Conservation (phyloP, 2,888 invertebrate genomes). For the Epinotia ramella region DNA sequence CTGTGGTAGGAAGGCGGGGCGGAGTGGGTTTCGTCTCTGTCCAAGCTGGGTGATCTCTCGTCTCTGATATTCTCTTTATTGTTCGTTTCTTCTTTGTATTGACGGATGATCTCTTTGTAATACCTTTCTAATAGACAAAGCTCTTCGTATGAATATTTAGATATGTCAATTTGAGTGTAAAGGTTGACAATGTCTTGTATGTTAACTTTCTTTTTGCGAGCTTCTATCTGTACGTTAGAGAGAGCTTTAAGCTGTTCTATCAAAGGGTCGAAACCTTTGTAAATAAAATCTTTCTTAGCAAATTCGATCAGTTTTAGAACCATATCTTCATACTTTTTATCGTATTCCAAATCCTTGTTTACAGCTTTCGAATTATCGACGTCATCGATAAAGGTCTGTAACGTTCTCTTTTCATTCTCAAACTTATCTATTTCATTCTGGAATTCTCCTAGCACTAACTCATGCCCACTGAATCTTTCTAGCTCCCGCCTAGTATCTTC, state of each 20-base stretch:
- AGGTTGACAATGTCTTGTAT: constrained; percentile 76
- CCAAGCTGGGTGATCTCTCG: constrained; percentile 52
- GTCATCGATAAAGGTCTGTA: constrained; percentile 76
- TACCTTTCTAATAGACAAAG: constrained; percentile 77
- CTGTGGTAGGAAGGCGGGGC: constrained; percentile 61
- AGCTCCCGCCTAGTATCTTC: constrained; percentile 77
- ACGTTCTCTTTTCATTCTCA: constrained; percentile 71
- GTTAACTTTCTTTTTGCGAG: constrained; percentile 67
- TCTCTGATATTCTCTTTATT: constrained; percentile 67
- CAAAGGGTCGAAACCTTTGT: constrained; percentile 80
- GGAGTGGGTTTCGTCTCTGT: constrained; percentile 54
- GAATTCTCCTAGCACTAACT: constrained; percentile 74
- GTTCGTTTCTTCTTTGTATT: constrained; percentile 64
- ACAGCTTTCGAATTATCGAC: constrained; percentile 74
- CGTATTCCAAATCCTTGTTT: constrained; percentile 74
- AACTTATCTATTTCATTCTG: constrained; percentile 69
- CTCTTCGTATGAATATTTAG: constrained; percentile 78
- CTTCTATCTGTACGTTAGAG: constrained; percentile 70
- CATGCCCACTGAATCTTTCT: constrained; percentile 78
- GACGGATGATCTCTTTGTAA: constrained; percentile 78
- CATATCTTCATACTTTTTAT: constrained; percentile 80
- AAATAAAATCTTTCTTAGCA: constrained; percentile 79
- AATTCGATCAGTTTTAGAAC: constrained; percentile 78
- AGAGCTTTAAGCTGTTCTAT: constrained; percentile 75
- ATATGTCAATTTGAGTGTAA: constrained; percentile 75